Evolutionary conservation across 2,888 invertebrate species (phyloP), one percentile per base, ranked within the genome.

Genomic region (Caenorhabditis virilis): DNA sequence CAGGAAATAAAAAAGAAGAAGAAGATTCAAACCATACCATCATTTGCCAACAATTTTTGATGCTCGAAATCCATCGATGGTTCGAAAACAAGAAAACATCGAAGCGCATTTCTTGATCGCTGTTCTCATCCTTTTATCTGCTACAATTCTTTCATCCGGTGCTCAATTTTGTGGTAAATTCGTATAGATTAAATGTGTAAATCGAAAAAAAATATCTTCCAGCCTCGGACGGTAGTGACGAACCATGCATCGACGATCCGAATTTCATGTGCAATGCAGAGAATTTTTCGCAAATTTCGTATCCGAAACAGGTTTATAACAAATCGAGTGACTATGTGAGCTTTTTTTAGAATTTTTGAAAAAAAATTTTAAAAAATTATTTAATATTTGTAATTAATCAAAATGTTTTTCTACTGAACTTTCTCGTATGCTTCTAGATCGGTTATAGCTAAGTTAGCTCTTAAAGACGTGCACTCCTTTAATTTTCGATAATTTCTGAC

Each of bases 181-280:
- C 36, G 9, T 4, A 36, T 36, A 7, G n/a, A 7, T 13, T 11
- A 36, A 7, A 36, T 36, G 9, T 13, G 9, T n/a, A 7, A 15
- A 7, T 36, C 9, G 9, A 11, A 15, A 9, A 41, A 41, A 9
- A 6, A 41, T 23, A 6, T 25, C 15, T 62, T 60, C 18, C 57
- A 66, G 66, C 66, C 13, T 55, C 66, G 2, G 66, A 61, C 35
- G 66, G 60, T 5, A 46, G 45, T 30, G 60, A 61, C 20, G 35
- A 49, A 16, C 61, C 60, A 13, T 13, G 22, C 18, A 50, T 58
- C 30, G 47, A 50, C 15, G 54, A 61, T 33, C 61, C 57, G 2
- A 41, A 47, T 26, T 61, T 50, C 45, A 49, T 51, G 33, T 61
- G 61, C 38, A 61, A 50, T 42, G 11, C 15, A 6, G 53, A n/a